Evolutionary conservation across 1,140 invertebrate species (phyloP), one percentile per base, ranked within the genome.

Genomic region (Pteromalus puparum): DNA sequence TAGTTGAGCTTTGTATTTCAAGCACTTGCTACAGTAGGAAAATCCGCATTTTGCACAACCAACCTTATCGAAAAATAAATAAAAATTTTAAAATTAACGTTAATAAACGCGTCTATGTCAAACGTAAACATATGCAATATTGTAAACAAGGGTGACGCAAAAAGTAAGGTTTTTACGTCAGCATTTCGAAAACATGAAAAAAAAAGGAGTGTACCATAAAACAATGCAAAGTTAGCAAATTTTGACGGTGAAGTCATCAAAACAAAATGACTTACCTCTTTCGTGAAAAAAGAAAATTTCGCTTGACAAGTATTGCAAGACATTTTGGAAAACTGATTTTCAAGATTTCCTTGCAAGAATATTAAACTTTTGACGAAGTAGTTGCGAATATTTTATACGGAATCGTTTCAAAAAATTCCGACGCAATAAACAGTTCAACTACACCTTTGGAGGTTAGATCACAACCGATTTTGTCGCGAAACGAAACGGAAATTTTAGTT

Each of bases 1-100:
- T 65, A 93, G 74, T 48, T 91, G 79, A 34, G 86, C 87, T 89
- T 92, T 92, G 70, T 92, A 92, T 78, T 91, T 92, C n/a, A 93
- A 88, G 83, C 92, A 93, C 82, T 91, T 93, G 48, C 79, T 89
- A 77, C 92, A 93, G 82, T 87, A 91, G 15, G 92, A 92, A 88
- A 92, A 93, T 74, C 91, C 90, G 87, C 92, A 93, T 26, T 85
- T 90, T 21, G 92, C 91, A 86, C 92, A 93, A 78, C 87, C 91
- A 85, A 90, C 85, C 92, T 93, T 76, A 81, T 86, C 61, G 46
- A n/a, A 68, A 1, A 65, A 86, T 21, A 46, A 86, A 46, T 81
- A 83, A 65, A 74, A 74, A 12, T 28, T 2, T 67, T 46, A 21
- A 86, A 85, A 65, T 10, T 79, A 61, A 73, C 34, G 48, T 13